phyloP scores from a whole-genome alignment of 1,140 invertebrate species.

The Drosophila bocki region DNA sequence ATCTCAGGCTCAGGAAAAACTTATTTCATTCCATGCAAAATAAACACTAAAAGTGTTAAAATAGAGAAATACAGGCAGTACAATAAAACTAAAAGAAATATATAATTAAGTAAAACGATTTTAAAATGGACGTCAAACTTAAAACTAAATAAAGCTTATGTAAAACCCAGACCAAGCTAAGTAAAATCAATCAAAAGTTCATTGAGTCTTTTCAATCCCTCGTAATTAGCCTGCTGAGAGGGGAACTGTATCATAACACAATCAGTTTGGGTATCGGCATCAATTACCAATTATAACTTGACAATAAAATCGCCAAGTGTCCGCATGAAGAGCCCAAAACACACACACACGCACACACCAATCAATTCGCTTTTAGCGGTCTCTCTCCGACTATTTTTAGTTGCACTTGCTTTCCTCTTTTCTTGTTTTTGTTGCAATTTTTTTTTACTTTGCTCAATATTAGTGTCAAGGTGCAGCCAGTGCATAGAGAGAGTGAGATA shows the following conservation, averaged over 20 bases:
- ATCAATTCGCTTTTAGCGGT: slow-evolving; percentile 69
- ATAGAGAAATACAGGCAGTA: fast-evolving
- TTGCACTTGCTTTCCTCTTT: slow-evolving; percentile 63
- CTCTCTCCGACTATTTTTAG: slow-evolving; percentile 73
- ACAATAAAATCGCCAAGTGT: slow-evolving; percentile 62
- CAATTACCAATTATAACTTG: slow-evolving; percentile 54
- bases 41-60: neutral
- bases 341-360: slow-evolving; percentile 23
- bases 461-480: slow-evolving; percentile 78
- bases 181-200: slow-evolving; percentile 31
- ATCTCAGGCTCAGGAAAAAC: neutral
- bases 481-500: slow-evolving; percentile 46
- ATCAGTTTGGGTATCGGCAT: slow-evolving; percentile 40
- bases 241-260: slow-evolving; percentile 34
- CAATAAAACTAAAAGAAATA: neutral
- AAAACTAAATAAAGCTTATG: slow-evolving; percentile 4
- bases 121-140: neutral
- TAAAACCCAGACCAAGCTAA: slow-evolving; percentile 1
- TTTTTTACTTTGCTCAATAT: slow-evolving; percentile 71
- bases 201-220: slow-evolving; percentile 23
- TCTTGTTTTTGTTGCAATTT: slow-evolving; percentile 19
- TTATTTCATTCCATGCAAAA: neutral
- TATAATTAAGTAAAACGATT: neutral
- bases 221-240: slow-evolving; percentile 18
- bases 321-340: slow-evolving; percentile 22